These are phyloP conservation scores for Poecile atricapillus DNA, from an alignment of 2,113 vertebrate genomes.

Conservation along the genomic window DNA sequence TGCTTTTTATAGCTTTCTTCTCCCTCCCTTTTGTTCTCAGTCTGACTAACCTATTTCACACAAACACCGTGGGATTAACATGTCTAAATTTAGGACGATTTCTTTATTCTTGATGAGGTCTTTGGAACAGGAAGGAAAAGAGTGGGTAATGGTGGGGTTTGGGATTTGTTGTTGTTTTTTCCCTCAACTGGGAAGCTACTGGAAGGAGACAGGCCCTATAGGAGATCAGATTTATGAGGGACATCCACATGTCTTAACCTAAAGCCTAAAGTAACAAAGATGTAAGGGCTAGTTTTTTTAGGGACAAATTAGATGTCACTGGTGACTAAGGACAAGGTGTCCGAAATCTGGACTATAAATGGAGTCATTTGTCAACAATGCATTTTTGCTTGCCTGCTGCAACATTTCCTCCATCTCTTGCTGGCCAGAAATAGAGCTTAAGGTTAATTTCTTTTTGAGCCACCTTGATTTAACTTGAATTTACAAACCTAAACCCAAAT, in stretches of 20 bases:
- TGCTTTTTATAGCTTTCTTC: slow-evolving; percentile 65
- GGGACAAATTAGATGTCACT: slow-evolving; percentile 74
- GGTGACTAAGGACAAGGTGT: slow-evolving; percentile 72
- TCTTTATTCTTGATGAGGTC: slow-evolving; percentile 36
- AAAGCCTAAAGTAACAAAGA: slow-evolving; percentile 72
- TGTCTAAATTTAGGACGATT: slow-evolving; percentile 62
- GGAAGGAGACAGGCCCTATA: slow-evolving; percentile 34
- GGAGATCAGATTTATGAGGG: slow-evolving; percentile 72
- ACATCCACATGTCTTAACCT: slow-evolving; percentile 61
- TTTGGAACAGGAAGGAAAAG: slow-evolving; percentile 29
- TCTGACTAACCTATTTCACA: slow-evolving; percentile 54
- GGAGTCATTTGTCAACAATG: slow-evolving; percentile 70
- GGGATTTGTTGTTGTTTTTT: not conserved
- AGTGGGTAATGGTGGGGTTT: not conserved
- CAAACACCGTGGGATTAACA: slow-evolving; percentile 33
- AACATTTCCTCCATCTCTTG: slow-evolving; percentile 26
- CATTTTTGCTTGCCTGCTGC: slow-evolving; percentile 53
- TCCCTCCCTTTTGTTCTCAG: slow-evolving; percentile 49
- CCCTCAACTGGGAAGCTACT: slow-evolving; percentile 3
- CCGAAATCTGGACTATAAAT: slow-evolving; percentile 70
- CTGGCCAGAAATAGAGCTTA: slow-evolving; percentile 29
- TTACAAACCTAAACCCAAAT: not conserved
- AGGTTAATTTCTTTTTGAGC: slow-evolving; percentile 36
- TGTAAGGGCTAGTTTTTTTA: slow-evolving; percentile 64
- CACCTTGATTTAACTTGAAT: not conserved